These are phyloP conservation scores for Opisthograptis luteolata DNA, from an alignment of 2,888 invertebrate species.

Conservation along the genomic window DNA sequence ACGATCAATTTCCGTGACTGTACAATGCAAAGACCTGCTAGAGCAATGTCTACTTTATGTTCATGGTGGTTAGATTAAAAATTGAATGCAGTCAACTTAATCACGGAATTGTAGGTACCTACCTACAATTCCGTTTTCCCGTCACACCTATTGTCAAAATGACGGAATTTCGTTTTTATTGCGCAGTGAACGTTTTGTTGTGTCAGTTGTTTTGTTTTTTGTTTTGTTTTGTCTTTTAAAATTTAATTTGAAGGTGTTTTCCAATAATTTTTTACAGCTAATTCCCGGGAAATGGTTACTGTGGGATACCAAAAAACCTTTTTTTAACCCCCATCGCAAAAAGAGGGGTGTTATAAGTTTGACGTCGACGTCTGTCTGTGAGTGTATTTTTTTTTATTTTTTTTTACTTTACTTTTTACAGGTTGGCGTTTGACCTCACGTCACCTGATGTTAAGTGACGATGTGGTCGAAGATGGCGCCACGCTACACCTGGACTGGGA, in stretches of 20 bases:
- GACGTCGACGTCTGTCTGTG: no score
- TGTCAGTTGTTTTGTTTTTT: no score
- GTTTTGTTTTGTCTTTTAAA: constrained; percentile 34
- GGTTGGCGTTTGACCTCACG: no score
- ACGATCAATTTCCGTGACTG: constrained; percentile 19
- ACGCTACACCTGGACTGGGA: no score
- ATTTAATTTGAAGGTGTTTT: constrained; percentile 28
- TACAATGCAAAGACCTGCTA: background rate
- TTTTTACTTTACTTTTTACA: no score
- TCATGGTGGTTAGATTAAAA: background rate
- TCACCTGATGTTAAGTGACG: no score
- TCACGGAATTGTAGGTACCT: no score
- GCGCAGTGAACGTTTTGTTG: constrained; percentile 27
- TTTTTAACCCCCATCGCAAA: no score
- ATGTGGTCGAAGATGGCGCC: no score
- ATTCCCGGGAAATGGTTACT: no score
- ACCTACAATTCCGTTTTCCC: constrained; percentile 3
- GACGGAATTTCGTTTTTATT: constrained; percentile 30
- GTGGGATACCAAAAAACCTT: no score
- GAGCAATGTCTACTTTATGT: background rate
- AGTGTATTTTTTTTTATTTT: constrained; percentile 7
- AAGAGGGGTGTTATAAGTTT: no score
- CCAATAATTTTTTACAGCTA: constrained; percentile 19
- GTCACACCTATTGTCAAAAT: constrained; percentile 4
- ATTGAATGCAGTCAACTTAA: background rate